Evolutionary conservation across 2,888 invertebrate genomes (phyloP).

Genomic region (Neria commutata): DNA sequence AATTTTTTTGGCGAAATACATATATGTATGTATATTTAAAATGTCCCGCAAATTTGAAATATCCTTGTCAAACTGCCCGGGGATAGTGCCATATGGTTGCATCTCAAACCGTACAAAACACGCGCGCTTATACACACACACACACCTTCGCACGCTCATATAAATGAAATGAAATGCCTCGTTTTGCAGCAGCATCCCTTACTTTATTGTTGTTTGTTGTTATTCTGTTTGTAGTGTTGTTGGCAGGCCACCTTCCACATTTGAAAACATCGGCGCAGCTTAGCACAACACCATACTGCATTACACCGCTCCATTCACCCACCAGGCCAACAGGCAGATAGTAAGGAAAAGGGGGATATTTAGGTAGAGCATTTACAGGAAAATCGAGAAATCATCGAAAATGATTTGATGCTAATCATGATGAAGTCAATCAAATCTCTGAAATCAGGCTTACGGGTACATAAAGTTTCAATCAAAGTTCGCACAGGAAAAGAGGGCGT

Average conservation of each 20-base stretch:
- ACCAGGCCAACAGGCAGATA: conserved; percentile 18
- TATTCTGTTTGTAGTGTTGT: conserved; percentile 7
- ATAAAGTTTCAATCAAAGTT: too few relatives aligned
- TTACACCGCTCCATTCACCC: conserved; percentile 1
- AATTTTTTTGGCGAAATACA: neutral
- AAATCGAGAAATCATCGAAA: too few relatives aligned
- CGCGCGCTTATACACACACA: neutral
- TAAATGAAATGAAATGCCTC: too few relatives aligned
- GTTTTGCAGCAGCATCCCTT: too few relatives aligned
- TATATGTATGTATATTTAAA: neutral
- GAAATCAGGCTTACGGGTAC: too few relatives aligned
- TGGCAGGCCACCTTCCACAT: conserved; percentile 8
- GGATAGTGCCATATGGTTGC: conserved; percentile 41
- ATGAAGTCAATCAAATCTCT: too few relatives aligned
- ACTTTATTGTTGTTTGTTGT: conserved; percentile 5
- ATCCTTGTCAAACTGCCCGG: conserved; percentile 25
- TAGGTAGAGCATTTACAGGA: too few relatives aligned
- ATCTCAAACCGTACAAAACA: conserved; percentile 33
- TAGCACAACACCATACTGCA: conserved; percentile 20
- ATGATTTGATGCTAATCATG: too few relatives aligned
- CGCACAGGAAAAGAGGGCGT: too few relatives aligned
- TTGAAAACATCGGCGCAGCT: conserved; percentile 1
- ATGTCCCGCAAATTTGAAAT: conserved; percentile 10
- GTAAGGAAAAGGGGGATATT: neutral
- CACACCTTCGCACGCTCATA: neutral